Evolutionary conservation across 2,113 vertebrate species (phyloP).

Genomic region (Onychorhynchus coronatus): DNA sequence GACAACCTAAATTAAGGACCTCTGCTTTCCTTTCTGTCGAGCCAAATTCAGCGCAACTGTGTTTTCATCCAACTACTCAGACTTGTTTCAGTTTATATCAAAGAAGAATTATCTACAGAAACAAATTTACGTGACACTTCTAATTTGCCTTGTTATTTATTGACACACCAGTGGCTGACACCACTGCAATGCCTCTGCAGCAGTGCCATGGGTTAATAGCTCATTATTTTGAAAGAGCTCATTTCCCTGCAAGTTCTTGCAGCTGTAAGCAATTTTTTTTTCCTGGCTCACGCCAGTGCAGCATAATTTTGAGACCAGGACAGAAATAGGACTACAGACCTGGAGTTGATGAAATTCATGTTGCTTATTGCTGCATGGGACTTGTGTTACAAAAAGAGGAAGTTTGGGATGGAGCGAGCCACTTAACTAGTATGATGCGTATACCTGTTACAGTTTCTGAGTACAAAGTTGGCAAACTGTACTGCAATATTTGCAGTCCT

Average conservation of each 20-base stretch:
- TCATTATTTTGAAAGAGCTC: slow-evolving; percentile 57
- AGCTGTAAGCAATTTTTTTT: slow-evolving; percentile 57
- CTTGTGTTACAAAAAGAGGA: neutral
- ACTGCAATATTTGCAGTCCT: neutral
- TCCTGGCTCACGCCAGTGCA: slow-evolving; percentile 14
- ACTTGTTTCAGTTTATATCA: slow-evolving; percentile 37
- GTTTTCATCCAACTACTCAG: slow-evolving; percentile 49
- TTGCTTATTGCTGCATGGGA: neutral
- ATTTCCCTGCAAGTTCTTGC: slow-evolving; percentile 51
- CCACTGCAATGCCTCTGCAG: slow-evolving; percentile 37
- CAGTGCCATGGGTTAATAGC: slow-evolving; percentile 52
- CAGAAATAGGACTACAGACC: slow-evolving; percentile 36
- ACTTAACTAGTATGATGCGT: neutral
- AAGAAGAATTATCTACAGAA: slow-evolving; percentile 23
- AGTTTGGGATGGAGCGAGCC: neutral
- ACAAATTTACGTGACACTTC: slow-evolving; percentile 6
- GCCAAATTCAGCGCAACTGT: slow-evolving; percentile 33
- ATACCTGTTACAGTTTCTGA: neutral
- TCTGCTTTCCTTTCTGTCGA: neutral
- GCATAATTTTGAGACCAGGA: slow-evolving; percentile 17
- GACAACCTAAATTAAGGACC: slow-evolving; percentile 17
- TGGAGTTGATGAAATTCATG: slow-evolving; percentile 1
- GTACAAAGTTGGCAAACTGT: neutral
- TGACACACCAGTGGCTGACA: slow-evolving; percentile 33
- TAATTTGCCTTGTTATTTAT: slow-evolving; percentile 47